Conservation (phyloP, 23 tunicate species). For the Ciona savignyi region DNA sequence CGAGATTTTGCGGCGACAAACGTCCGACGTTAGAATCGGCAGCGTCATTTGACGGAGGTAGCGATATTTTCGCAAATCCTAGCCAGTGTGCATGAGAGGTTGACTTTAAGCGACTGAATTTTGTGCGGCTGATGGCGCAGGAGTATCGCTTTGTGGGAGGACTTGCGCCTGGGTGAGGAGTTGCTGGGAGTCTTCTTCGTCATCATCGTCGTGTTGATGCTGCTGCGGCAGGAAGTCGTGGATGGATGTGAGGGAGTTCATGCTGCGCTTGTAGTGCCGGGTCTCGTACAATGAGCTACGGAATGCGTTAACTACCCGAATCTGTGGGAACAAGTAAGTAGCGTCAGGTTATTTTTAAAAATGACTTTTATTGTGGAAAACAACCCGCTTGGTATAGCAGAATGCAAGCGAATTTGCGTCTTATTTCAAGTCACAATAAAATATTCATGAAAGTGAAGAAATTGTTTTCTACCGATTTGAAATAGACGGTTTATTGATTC, state of each 20-base stretch:
- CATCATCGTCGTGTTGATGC: constrained; percentile 50
- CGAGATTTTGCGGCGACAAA: background rate
- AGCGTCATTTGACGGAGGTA: background rate
- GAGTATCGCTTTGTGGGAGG: no score
- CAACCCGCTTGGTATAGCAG: no score
- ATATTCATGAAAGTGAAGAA: no score
- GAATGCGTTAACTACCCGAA: constrained; percentile 99
- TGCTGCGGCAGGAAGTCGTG: constrained; percentile 67
- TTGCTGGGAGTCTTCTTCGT: constrained; percentile 38
- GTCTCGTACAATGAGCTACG: constrained; percentile 94
- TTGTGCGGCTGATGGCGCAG: no score
- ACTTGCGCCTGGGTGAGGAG: background rate
- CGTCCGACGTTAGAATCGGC: background rate
- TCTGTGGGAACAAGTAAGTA: constrained; percentile 35
- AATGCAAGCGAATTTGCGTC: no score
- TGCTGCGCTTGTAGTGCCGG: constrained; percentile 85
- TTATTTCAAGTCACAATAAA: no score
- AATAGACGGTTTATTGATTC: no score
- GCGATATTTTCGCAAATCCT: background rate
- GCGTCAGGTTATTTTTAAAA: background rate
- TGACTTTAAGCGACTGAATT: background rate
- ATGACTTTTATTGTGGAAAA: no score
- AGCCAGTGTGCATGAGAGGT: background rate
- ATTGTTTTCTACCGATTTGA: no score
- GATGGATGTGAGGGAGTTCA: constrained; percentile 75